These are phyloP conservation scores for Axinella damicornis DNA, from an alignment of 37 sponge, comb jelly and placozoan species.

Conservation along the genomic window DNA sequence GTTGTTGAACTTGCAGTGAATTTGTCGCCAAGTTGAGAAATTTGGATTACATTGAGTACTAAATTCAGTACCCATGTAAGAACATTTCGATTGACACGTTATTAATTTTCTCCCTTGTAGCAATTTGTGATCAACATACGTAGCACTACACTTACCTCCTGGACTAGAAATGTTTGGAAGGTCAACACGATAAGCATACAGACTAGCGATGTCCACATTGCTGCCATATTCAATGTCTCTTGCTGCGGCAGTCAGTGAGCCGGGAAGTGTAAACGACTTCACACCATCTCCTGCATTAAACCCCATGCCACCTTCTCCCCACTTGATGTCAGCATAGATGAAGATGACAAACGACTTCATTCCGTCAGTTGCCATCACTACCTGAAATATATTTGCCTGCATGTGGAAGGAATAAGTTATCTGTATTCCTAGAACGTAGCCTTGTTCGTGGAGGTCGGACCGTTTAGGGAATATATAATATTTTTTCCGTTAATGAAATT, in stretches of 20 bases:
- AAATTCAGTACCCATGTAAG: no score
- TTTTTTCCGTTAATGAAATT: no score
- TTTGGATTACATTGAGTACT: no score
- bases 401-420: neutral
- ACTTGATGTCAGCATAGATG: conserved; percentile 27
- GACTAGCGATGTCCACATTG: conserved; percentile 19
- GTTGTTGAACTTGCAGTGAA: no score
- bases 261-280: conserved; percentile 16
- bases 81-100: no score
- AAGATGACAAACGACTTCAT: conserved; percentile 12
- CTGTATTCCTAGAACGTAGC: neutral
- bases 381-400: conserved; percentile 15
- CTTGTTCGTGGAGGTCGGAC: no score
- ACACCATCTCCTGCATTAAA: conserved; percentile 6
- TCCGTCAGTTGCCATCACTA: conserved; percentile 33
- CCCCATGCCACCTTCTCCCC: conserved; percentile 20
- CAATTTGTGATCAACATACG: no score
- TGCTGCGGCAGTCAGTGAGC: conserved; percentile 3
- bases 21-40: no score
- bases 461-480: no score
- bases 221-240: conserved; percentile 4
- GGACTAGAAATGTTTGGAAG: neutral
- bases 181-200: conserved; percentile 16
- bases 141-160: no score
- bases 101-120: no score